phyloP scores from a whole-genome alignment of 2,797 vertebrate species.

The Lepidocolaptes lacrymiger region DNA sequence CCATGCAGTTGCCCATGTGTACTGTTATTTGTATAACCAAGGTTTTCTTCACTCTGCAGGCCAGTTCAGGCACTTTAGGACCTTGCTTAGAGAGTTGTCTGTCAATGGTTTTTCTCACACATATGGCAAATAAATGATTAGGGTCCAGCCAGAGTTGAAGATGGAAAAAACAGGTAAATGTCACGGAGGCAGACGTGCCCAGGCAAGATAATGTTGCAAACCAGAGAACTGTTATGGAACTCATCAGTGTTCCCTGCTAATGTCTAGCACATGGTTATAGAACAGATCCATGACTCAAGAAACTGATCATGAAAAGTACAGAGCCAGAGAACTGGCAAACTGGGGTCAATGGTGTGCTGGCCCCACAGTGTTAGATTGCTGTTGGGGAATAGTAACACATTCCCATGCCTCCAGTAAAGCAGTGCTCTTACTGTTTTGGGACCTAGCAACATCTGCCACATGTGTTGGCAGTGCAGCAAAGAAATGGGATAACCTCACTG shows the following conservation, averaged over 20 bases:
- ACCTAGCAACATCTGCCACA: neutral
- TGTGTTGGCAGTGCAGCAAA: neutral
- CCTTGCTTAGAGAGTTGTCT: neutral
- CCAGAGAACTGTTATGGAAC: neutral
- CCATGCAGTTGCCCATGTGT: accelerated
- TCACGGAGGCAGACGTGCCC: neutral
- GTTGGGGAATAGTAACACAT: neutral
- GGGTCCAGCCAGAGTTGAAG: neutral
- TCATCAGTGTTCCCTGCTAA: neutral
- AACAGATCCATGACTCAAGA: neutral
- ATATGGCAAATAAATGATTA: neutral
- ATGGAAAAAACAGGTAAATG: neutral
- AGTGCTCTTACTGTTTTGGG: neutral
- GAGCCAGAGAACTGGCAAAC: neutral
- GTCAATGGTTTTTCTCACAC: neutral
- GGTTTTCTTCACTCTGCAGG: neutral
- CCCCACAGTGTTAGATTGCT: neutral
- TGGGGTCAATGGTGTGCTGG: neutral
- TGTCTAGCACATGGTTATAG: neutral
- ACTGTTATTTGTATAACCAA: accelerated
- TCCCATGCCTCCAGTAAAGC: neutral
- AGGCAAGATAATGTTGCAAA: neutral
- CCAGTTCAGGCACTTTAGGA: accelerated
- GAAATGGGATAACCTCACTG: neutral
- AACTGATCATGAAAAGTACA: neutral